These are phyloP conservation scores for Polia nebulosa DNA, from an alignment of 2,888 invertebrate genomes.

Conservation along the genomic window DNA sequence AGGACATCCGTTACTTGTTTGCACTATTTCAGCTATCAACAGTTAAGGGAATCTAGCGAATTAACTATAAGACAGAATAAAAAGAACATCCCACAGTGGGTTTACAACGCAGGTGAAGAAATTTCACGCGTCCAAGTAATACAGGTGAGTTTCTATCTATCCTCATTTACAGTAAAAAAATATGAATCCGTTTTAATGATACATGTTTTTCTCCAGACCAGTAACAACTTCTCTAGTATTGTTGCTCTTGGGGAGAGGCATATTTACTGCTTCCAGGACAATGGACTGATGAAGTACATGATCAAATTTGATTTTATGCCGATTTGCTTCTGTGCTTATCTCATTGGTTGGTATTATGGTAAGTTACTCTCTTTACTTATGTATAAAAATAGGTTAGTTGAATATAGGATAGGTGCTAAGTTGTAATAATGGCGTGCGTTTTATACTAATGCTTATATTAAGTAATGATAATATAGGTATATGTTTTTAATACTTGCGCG, in stretches of 20 bases:
- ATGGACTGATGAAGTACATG: constrained; percentile 95
- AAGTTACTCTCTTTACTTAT: constrained; percentile 66
- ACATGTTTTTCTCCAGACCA: constrained; percentile 82
- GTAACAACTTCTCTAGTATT: constrained; percentile 92
- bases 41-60: constrained; percentile 93
- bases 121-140: constrained; percentile 92
- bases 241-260: constrained; percentile 96
- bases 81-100: constrained; percentile 94
- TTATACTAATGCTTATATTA: neutral
- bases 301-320: constrained; percentile 96
- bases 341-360: constrained; percentile 94
- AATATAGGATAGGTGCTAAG: too few relatives aligned
- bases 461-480: too few relatives aligned
- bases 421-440: too few relatives aligned
- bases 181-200: neutral
- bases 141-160: constrained; percentile 76
- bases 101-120: constrained; percentile 95
- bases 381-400: neutral
- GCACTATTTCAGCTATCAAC: constrained; percentile 92
- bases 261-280: constrained; percentile 95
- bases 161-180: neutral
- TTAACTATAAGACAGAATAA: constrained; percentile 91
- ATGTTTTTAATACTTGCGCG: too few relatives aligned
- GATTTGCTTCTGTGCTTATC: constrained; percentile 93
- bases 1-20: neutral